Evolutionary conservation across 2,797 vertebrate species (phyloP), one percentile per base, ranked within the genome.

Genomic region (Lutjanus argentimaculatus): DNA sequence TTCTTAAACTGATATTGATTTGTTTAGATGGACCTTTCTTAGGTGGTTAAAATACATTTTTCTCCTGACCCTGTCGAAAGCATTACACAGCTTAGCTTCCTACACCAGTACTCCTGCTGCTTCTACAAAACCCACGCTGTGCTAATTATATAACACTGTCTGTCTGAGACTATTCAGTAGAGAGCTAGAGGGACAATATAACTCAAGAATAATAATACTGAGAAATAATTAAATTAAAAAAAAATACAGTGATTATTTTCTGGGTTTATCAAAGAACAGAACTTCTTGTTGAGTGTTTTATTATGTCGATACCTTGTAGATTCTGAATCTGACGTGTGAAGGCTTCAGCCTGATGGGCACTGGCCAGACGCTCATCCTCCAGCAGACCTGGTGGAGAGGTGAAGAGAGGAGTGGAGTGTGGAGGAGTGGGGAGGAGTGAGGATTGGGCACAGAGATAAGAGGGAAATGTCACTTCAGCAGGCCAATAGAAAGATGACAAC

Each of bases 321-420:
- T 96, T 95, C 92, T 97, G 97, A 88, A 98, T 97, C 89, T 98
- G 97, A 46, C 97, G 96, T 36, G 97, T 97, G 94, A 98, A 98
- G 78, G 97, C 95, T 84, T 98, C 97, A 0, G 97, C 97, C 89
- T 98, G 97, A 90, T 97, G 97, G 14, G 97, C 97, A 0, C 96
- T 97, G 42, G 96, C 95, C 89, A 98, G 80, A 53, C 97, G 96
- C 85, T 98, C 97, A 42, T 98, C 97, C 77, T 98, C 97, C 90
- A 98, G 67, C 85, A 97, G 94, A 65, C 97, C 97, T 98, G 92
- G 53, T n/a, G 77, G 57, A 74, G 52, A 62, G 57, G 59, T 7
- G 67, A 62, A 22, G 61, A 14, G 22, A 21, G 40, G 42, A n/a
- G 66, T 46, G 30, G 66, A 63, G 30, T 46, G 19, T 10, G 46